phyloP scores from a whole-genome alignment of 2,888 invertebrate species.

The Galeruca laticollis region DNA sequence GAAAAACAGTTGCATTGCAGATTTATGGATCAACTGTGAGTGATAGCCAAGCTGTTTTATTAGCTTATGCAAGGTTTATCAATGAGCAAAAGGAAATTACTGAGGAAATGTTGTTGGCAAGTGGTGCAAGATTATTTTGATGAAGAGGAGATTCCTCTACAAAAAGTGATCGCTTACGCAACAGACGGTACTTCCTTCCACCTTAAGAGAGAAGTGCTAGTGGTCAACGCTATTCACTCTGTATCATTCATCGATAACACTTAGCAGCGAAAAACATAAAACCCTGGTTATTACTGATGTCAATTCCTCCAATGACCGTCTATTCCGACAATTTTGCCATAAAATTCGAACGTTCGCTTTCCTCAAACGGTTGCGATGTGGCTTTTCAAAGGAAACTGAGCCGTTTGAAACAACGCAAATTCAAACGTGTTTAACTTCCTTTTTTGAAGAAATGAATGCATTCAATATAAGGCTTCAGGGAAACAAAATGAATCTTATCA shows the following conservation, averaged over 20 bases:
- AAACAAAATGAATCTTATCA: no score
- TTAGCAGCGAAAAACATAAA: no score
- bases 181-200: constrained; percentile 1
- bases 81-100: neutral
- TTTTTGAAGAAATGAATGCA: no score
- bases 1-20: neutral
- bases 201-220: neutral
- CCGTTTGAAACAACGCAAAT: no score
- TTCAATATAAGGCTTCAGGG: no score
- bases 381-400: no score
- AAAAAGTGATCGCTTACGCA: neutral
- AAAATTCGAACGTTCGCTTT: no score
- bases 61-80: neutral
- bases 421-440: no score
- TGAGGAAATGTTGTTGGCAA: neutral
- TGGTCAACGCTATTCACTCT: neutral
- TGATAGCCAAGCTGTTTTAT: neutral
- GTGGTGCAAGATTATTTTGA: neutral
- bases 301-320: no score
- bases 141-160: neutral
- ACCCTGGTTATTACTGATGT: no score
- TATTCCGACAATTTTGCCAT: no score
- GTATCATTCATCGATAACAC: neutral
- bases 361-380: no score
- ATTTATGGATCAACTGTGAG: neutral